Percentiles rank a stretch among this genome's conserved stretches.
These are phyloP conservation scores for Barypeithes pellucidus DNA, from an alignment of 2,888 invertebrate species.

Conservation along the genomic window DNA sequence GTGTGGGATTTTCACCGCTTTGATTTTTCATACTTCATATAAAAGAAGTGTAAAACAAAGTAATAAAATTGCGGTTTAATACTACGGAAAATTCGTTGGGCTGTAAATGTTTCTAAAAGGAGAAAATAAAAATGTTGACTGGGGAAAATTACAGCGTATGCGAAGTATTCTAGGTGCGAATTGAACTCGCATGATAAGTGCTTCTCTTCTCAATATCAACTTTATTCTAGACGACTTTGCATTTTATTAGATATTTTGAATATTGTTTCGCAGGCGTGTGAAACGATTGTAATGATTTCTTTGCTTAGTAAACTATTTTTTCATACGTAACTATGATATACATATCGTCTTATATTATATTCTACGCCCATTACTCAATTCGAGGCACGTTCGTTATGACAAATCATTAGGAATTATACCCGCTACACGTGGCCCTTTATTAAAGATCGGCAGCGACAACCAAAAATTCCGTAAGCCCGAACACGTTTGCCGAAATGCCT, in stretches of 20 bases:
- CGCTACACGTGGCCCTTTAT: constrained; percentile 1
- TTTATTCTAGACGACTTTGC: no score
- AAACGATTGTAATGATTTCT: no score
- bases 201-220: no score
- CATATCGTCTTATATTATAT: not conserved
- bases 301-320: no score
- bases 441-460: not conserved
- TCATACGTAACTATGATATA: no score
- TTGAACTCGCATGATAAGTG: no score
- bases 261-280: no score
- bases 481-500: constrained; percentile 2
- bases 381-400: not conserved
- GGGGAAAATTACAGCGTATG: no score
- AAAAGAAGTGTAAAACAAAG: not conserved
- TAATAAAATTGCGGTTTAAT: constrained; percentile 4
- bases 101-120: not conserved
- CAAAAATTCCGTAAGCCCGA: not conserved
- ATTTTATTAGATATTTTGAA: no score
- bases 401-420: constrained; percentile 3
- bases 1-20: not conserved
- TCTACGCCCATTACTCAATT: not conserved
- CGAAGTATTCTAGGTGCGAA: no score
- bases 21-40: not conserved
- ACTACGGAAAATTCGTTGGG: not conserved
- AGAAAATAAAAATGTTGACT: not conserved